Evolutionary conservation across 2,113 vertebrate species (phyloP).

Genomic region (Mastomys natalensis): DNA sequence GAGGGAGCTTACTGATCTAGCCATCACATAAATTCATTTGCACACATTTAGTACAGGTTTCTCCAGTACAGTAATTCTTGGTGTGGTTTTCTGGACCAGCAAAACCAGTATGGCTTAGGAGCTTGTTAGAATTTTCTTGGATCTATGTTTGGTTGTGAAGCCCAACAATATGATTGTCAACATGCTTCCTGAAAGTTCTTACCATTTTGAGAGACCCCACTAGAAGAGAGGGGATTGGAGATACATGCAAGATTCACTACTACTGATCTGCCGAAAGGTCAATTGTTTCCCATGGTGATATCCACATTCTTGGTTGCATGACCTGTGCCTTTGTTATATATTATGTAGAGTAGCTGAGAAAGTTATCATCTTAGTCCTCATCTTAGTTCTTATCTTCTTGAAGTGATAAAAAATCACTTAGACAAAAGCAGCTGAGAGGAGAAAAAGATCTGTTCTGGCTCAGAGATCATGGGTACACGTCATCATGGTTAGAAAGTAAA

Average conservation of each 20-base stretch:
- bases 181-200: conserved; percentile 46
- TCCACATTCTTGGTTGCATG: neutral
- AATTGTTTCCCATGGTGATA: neutral
- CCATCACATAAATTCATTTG: neutral
- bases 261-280: neutral
- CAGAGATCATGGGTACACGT: neutral
- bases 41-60: neutral
- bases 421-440: neutral
- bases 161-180: neutral
- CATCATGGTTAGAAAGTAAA: neutral
- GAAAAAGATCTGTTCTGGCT: neutral
- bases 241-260: neutral
- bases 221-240: neutral
- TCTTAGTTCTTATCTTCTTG: neutral
- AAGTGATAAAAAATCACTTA: neutral
- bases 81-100: neutral
- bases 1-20: neutral
- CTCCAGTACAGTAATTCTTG: neutral
- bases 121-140: conserved; percentile 22
- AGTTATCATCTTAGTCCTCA: neutral
- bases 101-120: neutral
- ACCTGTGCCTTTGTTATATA: neutral
- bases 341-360: neutral
- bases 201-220: conserved; percentile 16
- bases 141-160: neutral